These are phyloP conservation scores for Rhinolophus ferrumequinum DNA, from an alignment of 2,113 vertebrate species.

Conservation along the genomic window DNA sequence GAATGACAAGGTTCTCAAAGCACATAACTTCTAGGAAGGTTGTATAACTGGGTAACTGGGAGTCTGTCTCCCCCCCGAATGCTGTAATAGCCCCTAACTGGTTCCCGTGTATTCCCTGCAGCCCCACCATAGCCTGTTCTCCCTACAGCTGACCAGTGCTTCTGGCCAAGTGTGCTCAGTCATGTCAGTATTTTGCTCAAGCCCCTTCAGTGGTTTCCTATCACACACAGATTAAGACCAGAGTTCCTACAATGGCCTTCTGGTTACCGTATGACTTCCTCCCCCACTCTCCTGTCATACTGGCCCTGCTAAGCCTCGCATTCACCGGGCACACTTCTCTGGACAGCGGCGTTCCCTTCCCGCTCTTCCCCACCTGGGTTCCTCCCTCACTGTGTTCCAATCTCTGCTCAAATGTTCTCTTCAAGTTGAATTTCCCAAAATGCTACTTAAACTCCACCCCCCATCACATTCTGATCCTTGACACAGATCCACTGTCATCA, in stretches of 20 bases:
- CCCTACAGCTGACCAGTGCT: not conserved
- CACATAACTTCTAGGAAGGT: not conserved
- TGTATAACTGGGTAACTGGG: not conserved
- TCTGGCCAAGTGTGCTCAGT: not conserved
- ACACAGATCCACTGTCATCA: not conserved
- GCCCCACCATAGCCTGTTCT: not conserved
- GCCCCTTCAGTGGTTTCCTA: not conserved
- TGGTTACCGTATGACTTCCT: too few relatives aligned
- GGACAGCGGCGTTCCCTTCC: not conserved
- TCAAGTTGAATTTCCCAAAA: not conserved
- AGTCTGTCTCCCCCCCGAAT: not conserved
- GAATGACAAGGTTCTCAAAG: not conserved
- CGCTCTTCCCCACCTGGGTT: not conserved
- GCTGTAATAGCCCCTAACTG: too few relatives aligned
- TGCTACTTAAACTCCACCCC: not conserved
- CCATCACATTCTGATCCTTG: not conserved
- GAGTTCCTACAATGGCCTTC: not conserved
- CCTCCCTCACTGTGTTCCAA: not conserved
- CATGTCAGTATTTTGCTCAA: not conserved
- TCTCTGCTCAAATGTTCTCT: not conserved
- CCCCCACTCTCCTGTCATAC: not conserved
- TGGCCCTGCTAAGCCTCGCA: not conserved
- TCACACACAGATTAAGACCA: not conserved
- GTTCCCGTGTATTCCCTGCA: not conserved
- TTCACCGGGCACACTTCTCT: not conserved